These are phyloP conservation scores for Orchestes rusci DNA, from an alignment of 2,888 invertebrate species.

Conservation along the genomic window DNA sequence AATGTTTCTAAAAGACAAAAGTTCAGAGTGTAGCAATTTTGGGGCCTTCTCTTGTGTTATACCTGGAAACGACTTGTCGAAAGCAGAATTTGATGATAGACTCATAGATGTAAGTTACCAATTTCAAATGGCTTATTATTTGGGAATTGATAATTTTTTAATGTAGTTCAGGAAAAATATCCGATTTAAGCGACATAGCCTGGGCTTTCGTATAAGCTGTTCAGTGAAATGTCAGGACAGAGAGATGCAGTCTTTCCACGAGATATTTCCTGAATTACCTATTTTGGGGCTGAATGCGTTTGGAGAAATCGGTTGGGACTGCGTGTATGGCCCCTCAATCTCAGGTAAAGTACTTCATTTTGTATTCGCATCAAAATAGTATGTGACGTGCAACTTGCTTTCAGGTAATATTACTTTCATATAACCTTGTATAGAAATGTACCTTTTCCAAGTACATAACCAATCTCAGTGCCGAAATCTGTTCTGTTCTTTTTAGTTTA, in stretches of 20 bases:
- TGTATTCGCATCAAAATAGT: too few relatives aligned
- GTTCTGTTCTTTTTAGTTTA: too few relatives aligned
- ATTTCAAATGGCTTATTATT: neutral
- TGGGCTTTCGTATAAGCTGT: conserved; percentile 36
- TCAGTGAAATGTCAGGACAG: conserved; percentile 31
- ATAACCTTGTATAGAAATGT: too few relatives aligned
- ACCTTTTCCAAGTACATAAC: too few relatives aligned
- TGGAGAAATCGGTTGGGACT: conserved; percentile 39
- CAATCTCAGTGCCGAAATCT: too few relatives aligned
- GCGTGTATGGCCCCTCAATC: too few relatives aligned
- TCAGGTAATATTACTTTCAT: too few relatives aligned
- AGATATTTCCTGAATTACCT: conserved; percentile 33
- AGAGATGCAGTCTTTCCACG: conserved; percentile 29
- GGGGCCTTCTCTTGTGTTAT: conserved; percentile 36
- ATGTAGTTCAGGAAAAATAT: conserved; percentile 33
- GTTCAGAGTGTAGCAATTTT: conserved; percentile 28
- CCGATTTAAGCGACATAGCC: conserved; percentile 27
- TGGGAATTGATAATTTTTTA: conserved; percentile 3
- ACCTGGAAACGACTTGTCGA: conserved; percentile 29
- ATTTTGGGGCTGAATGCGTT: conserved; percentile 35
- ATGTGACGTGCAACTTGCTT: too few relatives aligned
- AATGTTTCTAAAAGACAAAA: conserved; percentile 30
- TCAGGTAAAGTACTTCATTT: too few relatives aligned
- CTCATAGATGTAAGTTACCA: conserved; percentile 30
- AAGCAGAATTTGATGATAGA: conserved; percentile 32